phyloP scores from a whole-genome alignment of 2,113 vertebrate species.

The Embiotoca jacksoni region DNA sequence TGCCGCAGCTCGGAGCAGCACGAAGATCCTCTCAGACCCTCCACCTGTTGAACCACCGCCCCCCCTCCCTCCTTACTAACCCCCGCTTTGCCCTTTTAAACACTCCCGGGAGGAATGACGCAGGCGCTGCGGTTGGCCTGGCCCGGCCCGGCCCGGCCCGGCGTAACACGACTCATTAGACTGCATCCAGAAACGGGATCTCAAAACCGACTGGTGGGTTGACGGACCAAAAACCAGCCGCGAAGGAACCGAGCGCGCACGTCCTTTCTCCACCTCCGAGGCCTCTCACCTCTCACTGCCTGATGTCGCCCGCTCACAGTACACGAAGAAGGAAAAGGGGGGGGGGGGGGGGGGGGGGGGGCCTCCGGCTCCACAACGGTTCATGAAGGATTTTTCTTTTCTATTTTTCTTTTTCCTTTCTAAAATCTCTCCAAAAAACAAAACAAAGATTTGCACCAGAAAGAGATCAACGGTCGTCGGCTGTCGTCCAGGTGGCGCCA shows the following conservation, averaged over 20 bases:
- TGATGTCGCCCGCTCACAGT: conserved; percentile 10
- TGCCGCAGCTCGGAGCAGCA: conserved; percentile 58
- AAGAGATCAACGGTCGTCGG: conserved; percentile 16
- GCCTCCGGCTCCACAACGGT: conserved; percentile 35
- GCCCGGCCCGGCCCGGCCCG: background rate
- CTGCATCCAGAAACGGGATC: background rate
- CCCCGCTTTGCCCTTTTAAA: conserved; percentile 9
- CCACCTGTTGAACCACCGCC: conserved; percentile 41
- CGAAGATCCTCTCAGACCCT: conserved; percentile 61
- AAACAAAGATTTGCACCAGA: conserved; percentile 21
- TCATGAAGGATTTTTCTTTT: conserved; percentile 78
- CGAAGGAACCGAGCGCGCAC: background rate
- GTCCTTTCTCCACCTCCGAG: background rate
- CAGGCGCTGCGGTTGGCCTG: conserved; percentile 44
- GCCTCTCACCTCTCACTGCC: conserved; percentile 40
- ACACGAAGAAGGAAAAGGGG: background rate
- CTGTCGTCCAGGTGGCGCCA: background rate
- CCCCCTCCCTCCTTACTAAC: conserved; percentile 14
- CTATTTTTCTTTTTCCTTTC: conserved; percentile 14
- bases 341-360: background rate
- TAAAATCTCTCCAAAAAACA: conserved; percentile 15
- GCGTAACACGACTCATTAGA: background rate
- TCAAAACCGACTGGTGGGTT: background rate
- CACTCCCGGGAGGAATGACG: conserved; percentile 57
- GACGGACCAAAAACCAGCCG: conserved; percentile 41